phyloP scores from a whole-genome alignment of 1,140 invertebrate species.

The Mizuhopecten yessoensis region DNA sequence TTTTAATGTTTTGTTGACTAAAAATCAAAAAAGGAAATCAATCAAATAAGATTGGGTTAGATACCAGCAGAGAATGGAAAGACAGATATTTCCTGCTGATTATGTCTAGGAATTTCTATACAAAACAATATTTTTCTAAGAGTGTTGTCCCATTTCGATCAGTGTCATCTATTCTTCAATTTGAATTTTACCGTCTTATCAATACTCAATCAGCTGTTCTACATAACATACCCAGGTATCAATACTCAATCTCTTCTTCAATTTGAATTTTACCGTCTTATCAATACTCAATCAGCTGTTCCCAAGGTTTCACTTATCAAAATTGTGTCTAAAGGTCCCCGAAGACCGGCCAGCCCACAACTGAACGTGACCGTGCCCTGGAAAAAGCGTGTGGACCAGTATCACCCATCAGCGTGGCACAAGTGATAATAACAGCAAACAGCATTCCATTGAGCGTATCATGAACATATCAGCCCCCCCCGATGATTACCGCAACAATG shows the following conservation, averaged over 20 bases:
- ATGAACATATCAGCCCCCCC: conserved; percentile 25
- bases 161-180: neutral
- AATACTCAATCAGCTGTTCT: too few relatives aligned
- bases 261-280: neutral
- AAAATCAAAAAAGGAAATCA: neutral
- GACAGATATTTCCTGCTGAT: too few relatives aligned
- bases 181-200: neutral
- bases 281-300: too few relatives aligned
- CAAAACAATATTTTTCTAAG: too few relatives aligned
- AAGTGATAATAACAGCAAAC: conserved; percentile 9
- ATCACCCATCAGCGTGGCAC: neutral
- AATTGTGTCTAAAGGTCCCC: neutral
- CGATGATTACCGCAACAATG: neutral
- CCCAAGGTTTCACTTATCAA: conserved; percentile 23
- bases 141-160: neutral
- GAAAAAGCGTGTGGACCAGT: neutral
- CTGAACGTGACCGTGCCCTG: neutral
- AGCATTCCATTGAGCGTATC: neutral
- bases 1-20: neutral
- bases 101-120: neutral
- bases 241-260: neutral
- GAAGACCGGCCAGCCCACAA: neutral
- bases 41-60: neutral
- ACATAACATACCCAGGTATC: too few relatives aligned
- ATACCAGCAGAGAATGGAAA: neutral